Conservation (phyloP, 2,888 invertebrate species). For the Automeris io region DNA sequence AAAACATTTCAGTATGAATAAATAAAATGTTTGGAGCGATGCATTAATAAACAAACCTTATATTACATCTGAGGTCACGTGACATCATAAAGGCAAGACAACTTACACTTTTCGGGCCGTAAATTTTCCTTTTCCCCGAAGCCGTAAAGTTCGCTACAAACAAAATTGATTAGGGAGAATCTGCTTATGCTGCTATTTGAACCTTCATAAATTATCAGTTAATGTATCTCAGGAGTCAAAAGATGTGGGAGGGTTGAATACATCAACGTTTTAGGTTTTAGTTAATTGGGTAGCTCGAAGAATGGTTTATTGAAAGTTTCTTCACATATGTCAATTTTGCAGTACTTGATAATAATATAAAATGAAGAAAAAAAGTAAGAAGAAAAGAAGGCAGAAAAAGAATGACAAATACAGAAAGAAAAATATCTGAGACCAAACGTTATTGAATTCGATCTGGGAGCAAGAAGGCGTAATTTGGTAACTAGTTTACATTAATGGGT, state of each 20-base stretch:
- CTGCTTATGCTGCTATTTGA: constrained; percentile 47
- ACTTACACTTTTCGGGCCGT: constrained; percentile 29
- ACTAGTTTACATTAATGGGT: no score
- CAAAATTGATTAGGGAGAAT: constrained; percentile 60
- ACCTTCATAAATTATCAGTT: constrained; percentile 55
- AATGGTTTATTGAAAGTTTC: no score
- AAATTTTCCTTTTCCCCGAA: constrained; percentile 37
- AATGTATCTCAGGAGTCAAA: constrained; percentile 24
- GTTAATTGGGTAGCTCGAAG: no score
- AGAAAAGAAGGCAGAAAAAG: no score
- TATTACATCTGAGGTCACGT: constrained; percentile 8
- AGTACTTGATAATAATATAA: no score
- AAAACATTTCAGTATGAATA: neutral
- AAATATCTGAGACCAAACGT: no score
- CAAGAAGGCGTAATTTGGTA: no score
- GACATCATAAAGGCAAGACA: constrained; percentile 19
- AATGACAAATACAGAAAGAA: no score
- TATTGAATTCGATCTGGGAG: no score
- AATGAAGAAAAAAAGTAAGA: no score
- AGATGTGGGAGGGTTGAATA: constrained; percentile 14
- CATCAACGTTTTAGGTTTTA: constrained; percentile 14
- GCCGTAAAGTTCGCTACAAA: constrained; percentile 43
- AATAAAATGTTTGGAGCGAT: neutral
- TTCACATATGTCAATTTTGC: no score
- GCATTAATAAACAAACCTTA: constrained; percentile 2